These are phyloP conservation scores for Caloenas nicobarica DNA, from an alignment of 2,113 vertebrate species.

Conservation along the genomic window DNA sequence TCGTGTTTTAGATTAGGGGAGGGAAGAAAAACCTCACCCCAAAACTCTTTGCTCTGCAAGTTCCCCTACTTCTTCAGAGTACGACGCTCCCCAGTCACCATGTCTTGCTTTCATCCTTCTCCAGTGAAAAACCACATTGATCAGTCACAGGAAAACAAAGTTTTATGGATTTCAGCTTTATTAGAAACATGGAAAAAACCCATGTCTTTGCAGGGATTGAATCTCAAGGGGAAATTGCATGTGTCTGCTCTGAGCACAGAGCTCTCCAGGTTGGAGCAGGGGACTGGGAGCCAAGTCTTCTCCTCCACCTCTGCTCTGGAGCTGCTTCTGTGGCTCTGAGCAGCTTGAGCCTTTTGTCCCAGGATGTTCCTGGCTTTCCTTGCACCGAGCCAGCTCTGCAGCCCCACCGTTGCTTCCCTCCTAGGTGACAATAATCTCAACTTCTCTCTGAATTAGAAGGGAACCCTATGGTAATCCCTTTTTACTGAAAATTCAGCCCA, in stretches of 20 bases:
- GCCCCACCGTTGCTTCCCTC: neutral
- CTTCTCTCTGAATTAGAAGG: neutral
- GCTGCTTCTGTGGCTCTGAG: neutral
- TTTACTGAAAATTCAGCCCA: neutral
- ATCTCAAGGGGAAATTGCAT: neutral
- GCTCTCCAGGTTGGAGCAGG: neutral
- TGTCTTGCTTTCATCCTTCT: neutral
- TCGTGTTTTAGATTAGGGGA: neutral
- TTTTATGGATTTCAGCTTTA: neutral
- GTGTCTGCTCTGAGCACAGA: neutral
- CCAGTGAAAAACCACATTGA: neutral
- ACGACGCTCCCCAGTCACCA: rapidly evolving
- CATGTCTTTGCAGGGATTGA: neutral
- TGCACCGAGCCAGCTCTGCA: neutral
- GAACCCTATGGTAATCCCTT: neutral
- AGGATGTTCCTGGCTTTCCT: neutral
- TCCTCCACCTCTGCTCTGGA: neutral
- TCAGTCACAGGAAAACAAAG: neutral
- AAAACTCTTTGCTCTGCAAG: neutral
- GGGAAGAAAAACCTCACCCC: neutral
- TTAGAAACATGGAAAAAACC: neutral
- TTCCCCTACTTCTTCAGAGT: neutral
- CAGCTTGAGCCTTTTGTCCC: neutral
- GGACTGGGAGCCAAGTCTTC: neutral
- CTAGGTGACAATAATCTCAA: neutral